Evolutionary conservation across 2,888 invertebrate genomes (phyloP), one percentile per base, ranked within the genome.

Genomic region (Nymphalis c-album): DNA sequence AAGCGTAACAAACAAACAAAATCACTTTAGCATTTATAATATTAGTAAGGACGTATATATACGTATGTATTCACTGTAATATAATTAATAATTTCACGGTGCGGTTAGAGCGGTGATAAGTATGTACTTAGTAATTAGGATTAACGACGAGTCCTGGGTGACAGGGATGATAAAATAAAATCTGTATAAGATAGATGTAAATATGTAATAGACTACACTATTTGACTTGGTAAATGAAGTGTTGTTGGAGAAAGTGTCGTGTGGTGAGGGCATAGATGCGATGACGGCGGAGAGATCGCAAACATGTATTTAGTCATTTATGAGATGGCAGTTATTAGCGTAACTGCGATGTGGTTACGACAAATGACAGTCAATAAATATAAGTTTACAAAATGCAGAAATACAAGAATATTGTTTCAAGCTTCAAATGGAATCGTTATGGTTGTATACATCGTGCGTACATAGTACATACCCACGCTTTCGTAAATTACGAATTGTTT

Each of bases 161-260:
- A 40, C 13, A 13, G 26, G 6, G 40, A 40, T 40, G 13, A 10
- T 40, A 13, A 40, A 40, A 40, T 40, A 40, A 40, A 40, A 40
- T 3, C 4, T 40, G 0, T 40, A 10, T 40, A 40, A 13, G 40
- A 13, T 40, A 40, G 5, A 31, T 31, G 26, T 31, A 31, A 5
- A 6, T 31, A 31, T 6, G 6, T 31, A 31, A 26, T 13, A 40
- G 40, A 16, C 18, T 31, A 20, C 46, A 57, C 16, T 10, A 55
- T 60, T 57, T 60, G 60, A 46, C 63, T 65, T 60, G 18, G 65
- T 45, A 63, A 55, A 65, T 63, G 57, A 68, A 68, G 59, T 70
- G 76, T 76, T 74, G 75, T 73, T 67, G 76, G 80, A 76, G 83
- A 84, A 84, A 82, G 80, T 80, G 78, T 74, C 60, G 46, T 58